phyloP scores from a whole-genome alignment of 2,888 invertebrate species.

The Blastobasis lacticolella region DNA sequence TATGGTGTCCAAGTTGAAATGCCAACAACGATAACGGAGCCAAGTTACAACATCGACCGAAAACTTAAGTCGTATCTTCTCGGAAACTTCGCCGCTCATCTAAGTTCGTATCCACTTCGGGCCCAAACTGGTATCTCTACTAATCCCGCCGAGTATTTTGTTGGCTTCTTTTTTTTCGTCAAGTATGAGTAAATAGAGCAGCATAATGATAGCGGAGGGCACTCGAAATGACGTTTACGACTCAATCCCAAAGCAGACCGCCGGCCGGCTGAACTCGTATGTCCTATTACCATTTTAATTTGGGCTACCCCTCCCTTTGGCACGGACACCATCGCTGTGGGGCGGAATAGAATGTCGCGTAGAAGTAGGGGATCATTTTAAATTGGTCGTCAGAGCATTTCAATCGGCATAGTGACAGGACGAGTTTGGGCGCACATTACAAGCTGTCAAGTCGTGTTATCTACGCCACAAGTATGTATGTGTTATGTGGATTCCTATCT shows the following conservation, averaged over 20 bases:
- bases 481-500: slow-evolving; percentile 36
- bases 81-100: slow-evolving; percentile 39
- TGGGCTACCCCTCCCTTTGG: slow-evolving; percentile 35
- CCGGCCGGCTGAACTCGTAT: slow-evolving; percentile 45
- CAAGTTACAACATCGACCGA: slow-evolving; percentile 13
- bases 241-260: slow-evolving; percentile 66
- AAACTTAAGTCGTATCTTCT: slow-evolving; percentile 38
- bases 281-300: slow-evolving; percentile 47
- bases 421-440: slow-evolving; percentile 55
- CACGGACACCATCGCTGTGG: not conserved
- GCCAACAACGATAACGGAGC: too few species aligned
- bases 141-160: slow-evolving; percentile 43
- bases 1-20: too few species aligned
- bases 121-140: slow-evolving; percentile 35
- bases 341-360: not conserved
- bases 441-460: slow-evolving; percentile 59
- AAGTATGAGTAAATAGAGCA: slow-evolving; percentile 56
- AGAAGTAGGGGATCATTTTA: slow-evolving; percentile 30
- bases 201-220: slow-evolving; percentile 52
- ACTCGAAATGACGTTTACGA: slow-evolving; percentile 70
- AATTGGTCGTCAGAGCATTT: slow-evolving; percentile 39
- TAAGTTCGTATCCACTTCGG: slow-evolving; percentile 40
- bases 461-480: slow-evolving; percentile 42
- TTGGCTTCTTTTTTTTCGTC: slow-evolving; percentile 38
- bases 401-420: slow-evolving; percentile 54